These are phyloP conservation scores for Aphis craccivora DNA, from an alignment of 1,140 invertebrate genomes.

Conservation along the genomic window DNA sequence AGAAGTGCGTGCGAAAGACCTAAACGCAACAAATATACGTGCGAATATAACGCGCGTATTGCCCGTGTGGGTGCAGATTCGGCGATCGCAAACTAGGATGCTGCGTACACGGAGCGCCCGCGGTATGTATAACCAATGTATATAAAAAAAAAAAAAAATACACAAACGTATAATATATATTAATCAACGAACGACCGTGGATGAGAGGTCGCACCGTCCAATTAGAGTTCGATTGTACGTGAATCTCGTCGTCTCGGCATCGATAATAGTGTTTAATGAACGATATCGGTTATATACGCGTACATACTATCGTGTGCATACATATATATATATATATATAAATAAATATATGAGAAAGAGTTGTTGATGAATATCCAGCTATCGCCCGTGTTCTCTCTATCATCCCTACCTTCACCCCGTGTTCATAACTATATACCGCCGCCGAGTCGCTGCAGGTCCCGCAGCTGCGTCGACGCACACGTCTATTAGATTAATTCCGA, in stretches of 20 bases:
- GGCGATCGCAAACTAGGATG: neutral
- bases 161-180: neutral
- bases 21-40: neutral
- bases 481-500: conserved; percentile 47
- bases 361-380: conserved; percentile 46
- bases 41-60: neutral
- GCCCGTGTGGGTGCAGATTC: neutral
- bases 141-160: neutral
- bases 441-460: neutral
- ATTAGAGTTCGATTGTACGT: conserved; percentile 54
- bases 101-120: neutral
- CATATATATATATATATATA: neutral
- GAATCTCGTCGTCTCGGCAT: conserved; percentile 32
- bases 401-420: neutral
- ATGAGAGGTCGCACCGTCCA: conserved; percentile 37
- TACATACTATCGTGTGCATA: neutral
- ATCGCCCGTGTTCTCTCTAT: neutral
- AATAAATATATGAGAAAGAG: conserved; percentile 50
- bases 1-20: neutral
- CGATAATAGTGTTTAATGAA: conserved; percentile 57
- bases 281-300: conserved; percentile 47
- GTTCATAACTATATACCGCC: neutral
- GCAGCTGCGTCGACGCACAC: conserved; percentile 26
- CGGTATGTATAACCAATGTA: neutral
- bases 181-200: neutral